Percentiles rank a stretch among this genome's conserved stretches.
phyloP scores from a whole-genome alignment of 2,113 vertebrate species.

The Odocoileus virginianus region DNA sequence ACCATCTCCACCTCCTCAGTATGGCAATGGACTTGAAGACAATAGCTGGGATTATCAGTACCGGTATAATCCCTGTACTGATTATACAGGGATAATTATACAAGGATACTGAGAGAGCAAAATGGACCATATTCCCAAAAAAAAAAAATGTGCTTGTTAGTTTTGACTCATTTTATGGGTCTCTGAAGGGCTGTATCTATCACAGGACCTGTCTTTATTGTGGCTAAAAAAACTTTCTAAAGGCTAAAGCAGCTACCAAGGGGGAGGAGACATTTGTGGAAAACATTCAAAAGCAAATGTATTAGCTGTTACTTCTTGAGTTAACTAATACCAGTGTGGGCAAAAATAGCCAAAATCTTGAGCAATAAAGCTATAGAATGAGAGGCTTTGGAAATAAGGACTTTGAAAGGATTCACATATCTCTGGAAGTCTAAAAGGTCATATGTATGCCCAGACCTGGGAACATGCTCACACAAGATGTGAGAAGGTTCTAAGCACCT shows the following conservation, averaged over 20 bases:
- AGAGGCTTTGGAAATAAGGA: neutral
- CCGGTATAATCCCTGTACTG: neutral
- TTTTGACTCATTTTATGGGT: neutral
- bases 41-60: neutral
- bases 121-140: neutral
- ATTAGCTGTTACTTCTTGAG: neutral
- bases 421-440: neutral
- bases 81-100: too few species aligned
- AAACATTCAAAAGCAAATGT: neutral
- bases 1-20: neutral
- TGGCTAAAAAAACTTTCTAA: neutral
- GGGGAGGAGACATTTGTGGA: neutral
- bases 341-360: neutral
- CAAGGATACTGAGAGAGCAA: neutral
- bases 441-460: neutral
- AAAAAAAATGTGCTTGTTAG: neutral
- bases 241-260: neutral
- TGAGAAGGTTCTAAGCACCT: neutral
- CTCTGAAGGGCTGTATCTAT: neutral
- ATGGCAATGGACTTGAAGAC: neutral
- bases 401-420: neutral
- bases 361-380: neutral
- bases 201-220: neutral
- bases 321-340: neutral
- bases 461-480: neutral